A percentile compares a stretch with the other conserved stretches of the same genome.
These are phyloP conservation scores for Cassiopea andromeda DNA, from an alignment of 30 jellyfish, hydroid and myxozoan species.

Conservation along the genomic window DNA sequence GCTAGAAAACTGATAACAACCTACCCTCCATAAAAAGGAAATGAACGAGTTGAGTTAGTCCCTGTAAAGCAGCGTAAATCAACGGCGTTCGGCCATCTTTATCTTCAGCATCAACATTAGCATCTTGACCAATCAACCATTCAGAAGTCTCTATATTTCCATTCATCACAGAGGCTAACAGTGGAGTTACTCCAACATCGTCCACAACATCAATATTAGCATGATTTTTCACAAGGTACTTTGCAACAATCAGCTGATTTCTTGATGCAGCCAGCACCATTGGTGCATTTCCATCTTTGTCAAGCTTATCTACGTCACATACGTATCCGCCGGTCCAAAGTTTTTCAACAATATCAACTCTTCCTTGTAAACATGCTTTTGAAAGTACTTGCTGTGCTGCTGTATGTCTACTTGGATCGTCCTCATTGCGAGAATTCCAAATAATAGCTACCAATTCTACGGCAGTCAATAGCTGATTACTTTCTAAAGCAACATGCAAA, in stretches of 20 bases:
- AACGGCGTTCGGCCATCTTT: conserved; percentile 52
- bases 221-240: conserved; percentile 40
- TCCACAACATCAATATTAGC: conserved; percentile 37
- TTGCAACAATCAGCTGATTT: conserved; percentile 40
- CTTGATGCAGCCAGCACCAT: conserved; percentile 49
- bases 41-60: conserved; percentile 39
- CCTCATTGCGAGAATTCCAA: conserved; percentile 24
- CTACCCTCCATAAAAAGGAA: conserved; percentile 66
- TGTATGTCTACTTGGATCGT: not conserved
- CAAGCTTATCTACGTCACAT: conserved; percentile 18
- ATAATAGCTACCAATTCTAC: conserved; percentile 1
- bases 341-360: conserved; percentile 29
- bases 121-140: conserved; percentile 62
- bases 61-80: conserved; percentile 43
- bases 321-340: conserved; percentile 5
- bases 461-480: conserved; percentile 9
- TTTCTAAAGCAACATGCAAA: conserved; percentile 53
- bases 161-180: conserved; percentile 34
- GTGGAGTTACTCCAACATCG: conserved; percentile 39
- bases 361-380: conserved; percentile 59
- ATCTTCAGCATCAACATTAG: conserved; percentile 62
- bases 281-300: conserved; percentile 44
- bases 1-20: too few relatives aligned
- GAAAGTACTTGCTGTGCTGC: conserved; percentile 48
- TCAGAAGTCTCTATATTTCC: conserved; percentile 43